phyloP scores from a whole-genome alignment of 2,797 vertebrate species.

The Triplophysa bombifrons region DNA sequence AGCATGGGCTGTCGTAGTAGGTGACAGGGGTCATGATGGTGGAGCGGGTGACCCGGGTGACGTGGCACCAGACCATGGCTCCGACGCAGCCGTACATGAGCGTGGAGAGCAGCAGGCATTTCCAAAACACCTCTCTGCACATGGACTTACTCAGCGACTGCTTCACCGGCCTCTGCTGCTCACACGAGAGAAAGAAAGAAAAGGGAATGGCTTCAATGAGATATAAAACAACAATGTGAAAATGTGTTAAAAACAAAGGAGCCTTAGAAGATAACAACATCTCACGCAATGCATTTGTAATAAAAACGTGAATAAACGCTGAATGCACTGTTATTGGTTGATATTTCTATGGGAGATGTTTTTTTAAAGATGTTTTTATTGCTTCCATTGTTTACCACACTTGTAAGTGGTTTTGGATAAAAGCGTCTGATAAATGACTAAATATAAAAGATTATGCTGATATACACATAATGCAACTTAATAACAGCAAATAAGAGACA shows the following conservation, averaged over 20 bases:
- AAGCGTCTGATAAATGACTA: no score
- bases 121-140: slow-evolving; percentile 96
- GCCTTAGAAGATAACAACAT: no score
- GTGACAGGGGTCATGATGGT: slow-evolving; percentile 85
- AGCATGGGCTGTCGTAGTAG: slow-evolving; percentile 97
- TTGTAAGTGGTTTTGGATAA: no score
- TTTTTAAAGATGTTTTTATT: no score
- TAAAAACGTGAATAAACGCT: background rate
- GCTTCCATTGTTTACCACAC: no score
- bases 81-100: slow-evolving; percentile 98
- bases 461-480: no score
- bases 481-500: no score
- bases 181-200: slow-evolving; percentile 32
- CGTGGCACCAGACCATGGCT: slow-evolving; percentile 95
- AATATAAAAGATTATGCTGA: no score
- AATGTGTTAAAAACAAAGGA: no score
- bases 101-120: slow-evolving; percentile 92
- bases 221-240: no score
- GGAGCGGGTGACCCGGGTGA: slow-evolving; percentile 95
- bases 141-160: slow-evolving; percentile 95
- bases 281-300: no score
- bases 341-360: no score
- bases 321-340: background rate
- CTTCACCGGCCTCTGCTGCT: slow-evolving; percentile 91
- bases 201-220: background rate